Conservation (phyloP, 2,797 vertebrate species). For the Anas flavirostris region DNA sequence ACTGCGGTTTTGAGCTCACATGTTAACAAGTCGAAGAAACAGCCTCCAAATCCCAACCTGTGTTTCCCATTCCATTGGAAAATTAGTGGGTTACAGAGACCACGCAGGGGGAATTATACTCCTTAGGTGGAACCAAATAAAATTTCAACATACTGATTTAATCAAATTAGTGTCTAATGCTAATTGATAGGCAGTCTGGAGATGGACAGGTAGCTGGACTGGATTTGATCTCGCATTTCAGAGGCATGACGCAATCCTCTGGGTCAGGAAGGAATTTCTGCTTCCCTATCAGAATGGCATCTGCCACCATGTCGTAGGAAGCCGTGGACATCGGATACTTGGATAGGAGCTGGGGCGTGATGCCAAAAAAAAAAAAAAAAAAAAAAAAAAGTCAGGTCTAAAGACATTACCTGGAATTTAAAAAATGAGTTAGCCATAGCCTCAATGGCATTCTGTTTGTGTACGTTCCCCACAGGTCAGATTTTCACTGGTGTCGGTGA, state of each 20-base stretch:
- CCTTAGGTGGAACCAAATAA: conserved; percentile 64
- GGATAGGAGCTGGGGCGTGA: background rate
- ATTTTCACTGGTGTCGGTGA: background rate
- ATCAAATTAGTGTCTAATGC: conserved; percentile 68
- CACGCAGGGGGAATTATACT: conserved; percentile 14
- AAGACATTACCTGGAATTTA: conserved; percentile 38
- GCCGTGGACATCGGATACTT: background rate
- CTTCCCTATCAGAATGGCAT: conserved; percentile 48
- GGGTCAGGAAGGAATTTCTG: conserved; percentile 56
- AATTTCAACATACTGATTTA: conserved; percentile 55
- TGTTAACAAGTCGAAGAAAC: conserved; percentile 59
- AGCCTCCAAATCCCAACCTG: conserved; percentile 34
- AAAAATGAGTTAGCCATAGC: background rate
- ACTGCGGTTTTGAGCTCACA: conserved; percentile 40
- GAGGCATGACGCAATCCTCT: conserved; percentile 17
- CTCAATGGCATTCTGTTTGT: background rate
- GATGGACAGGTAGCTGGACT: conserved; percentile 49
- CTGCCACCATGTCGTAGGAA: conserved; percentile 32
- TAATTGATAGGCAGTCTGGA: conserved; percentile 52
- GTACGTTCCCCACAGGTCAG: rapidly evolving
- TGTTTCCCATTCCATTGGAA: conserved; percentile 61
- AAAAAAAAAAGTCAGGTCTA: background rate
- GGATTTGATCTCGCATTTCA: conserved; percentile 49
- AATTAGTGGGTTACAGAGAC: conserved; percentile 56
- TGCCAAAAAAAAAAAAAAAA: conserved; percentile 25